phyloP scores from a whole-genome alignment of 2,113 vertebrate species.

The Syngnathus scovelli region DNA sequence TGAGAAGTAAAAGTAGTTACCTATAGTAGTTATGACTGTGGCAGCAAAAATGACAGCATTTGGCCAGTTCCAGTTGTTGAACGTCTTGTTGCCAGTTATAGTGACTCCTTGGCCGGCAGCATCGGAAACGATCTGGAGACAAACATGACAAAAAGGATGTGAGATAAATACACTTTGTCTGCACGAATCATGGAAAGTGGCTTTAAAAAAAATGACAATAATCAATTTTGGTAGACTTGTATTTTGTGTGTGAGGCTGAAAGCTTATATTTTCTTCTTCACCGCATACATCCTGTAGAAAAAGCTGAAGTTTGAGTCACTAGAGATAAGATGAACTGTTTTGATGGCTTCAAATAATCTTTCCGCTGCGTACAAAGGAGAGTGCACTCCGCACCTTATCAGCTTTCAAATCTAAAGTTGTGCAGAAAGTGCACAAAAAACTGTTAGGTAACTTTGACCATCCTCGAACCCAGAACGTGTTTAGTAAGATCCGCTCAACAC shows the following conservation, averaged over 20 bases:
- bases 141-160: conserved; percentile 13
- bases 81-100: conserved; percentile 87
- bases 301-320: conserved; percentile 25
- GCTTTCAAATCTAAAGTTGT: no score
- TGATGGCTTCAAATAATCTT: conserved; percentile 22
- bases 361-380: conserved; percentile 37
- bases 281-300: conserved; percentile 55
- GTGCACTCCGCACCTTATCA: conserved; percentile 31
- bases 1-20: conserved; percentile 60
- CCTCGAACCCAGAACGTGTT: no score
- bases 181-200: not conserved
- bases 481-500: no score
- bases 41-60: conserved; percentile 97
- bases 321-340: conserved; percentile 37
- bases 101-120: conserved; percentile 91
- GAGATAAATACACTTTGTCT: not conserved
- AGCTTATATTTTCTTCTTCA: conserved; percentile 21
- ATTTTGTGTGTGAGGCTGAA: conserved; percentile 3
- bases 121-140: conserved; percentile 80
- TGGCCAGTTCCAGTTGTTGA: conserved; percentile 99
- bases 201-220: not conserved
- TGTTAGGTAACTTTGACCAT: no score
- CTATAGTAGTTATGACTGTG: conserved; percentile 96
- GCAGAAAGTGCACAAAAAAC: no score
- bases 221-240: not conserved